Evolutionary conservation across 2,888 invertebrate genomes (phyloP).

Genomic region (Odontocolon sp.): DNA sequence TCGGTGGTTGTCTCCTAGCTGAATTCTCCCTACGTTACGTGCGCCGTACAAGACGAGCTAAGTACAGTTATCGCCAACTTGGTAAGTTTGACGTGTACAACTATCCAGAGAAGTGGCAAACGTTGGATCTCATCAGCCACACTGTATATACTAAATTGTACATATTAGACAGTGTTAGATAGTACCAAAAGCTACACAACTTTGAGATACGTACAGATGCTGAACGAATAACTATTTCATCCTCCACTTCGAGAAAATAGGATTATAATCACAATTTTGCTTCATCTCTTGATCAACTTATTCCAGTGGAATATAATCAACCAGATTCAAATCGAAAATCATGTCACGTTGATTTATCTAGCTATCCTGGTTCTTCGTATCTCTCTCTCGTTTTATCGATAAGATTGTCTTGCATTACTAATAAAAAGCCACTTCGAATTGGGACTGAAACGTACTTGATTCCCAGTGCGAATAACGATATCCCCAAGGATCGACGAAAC

Average conservation of each 20-base stretch:
- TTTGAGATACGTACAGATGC: background rate
- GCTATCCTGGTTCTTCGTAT: no score
- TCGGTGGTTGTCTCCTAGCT: slow-evolving; percentile 33
- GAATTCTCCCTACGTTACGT: slow-evolving; percentile 25
- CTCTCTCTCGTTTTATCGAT: slow-evolving; percentile 17
- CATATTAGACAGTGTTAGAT: background rate
- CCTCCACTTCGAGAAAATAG: background rate
- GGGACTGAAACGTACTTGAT: slow-evolving; percentile 12
- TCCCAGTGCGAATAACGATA: slow-evolving; percentile 14
- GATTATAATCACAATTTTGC: background rate
- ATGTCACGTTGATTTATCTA: slow-evolving; percentile 44
- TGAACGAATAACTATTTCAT: background rate
- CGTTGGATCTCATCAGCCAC: background rate
- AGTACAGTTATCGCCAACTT: slow-evolving; percentile 54
- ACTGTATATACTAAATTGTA: background rate
- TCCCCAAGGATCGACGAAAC: background rate
- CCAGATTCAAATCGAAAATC: slow-evolving; percentile 37
- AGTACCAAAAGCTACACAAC: background rate
- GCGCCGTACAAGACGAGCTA: slow-evolving; percentile 13
- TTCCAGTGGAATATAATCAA: slow-evolving; percentile 30
- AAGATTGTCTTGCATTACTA: slow-evolving; percentile 19
- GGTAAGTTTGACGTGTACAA: slow-evolving; percentile 47
- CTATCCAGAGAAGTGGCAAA: background rate
- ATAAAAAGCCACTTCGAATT: slow-evolving; percentile 37
- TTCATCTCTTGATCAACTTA: slow-evolving; percentile 42